Conservation (phyloP, 37 sponge, comb jelly and placozoan genomes). For the Oscarella lobularis region DNA sequence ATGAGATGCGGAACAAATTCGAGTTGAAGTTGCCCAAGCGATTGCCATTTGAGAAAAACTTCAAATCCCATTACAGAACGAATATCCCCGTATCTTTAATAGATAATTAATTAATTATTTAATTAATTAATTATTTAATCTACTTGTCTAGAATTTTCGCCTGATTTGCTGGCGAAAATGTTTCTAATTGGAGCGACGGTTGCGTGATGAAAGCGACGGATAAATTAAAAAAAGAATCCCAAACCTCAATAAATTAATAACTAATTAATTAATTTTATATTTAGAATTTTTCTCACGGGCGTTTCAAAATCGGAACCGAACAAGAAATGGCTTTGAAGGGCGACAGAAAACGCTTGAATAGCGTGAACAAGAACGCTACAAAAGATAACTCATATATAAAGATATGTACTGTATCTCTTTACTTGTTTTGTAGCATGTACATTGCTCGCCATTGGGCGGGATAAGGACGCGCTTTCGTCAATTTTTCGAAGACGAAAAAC, state of each 20-base stretch:
- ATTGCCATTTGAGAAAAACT: constrained; percentile 6
- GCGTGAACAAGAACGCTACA: background rate
- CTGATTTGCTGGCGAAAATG: background rate
- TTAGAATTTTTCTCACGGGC: too few relatives aligned
- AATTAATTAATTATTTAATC: too few relatives aligned
- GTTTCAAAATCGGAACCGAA: background rate
- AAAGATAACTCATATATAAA: too few relatives aligned
- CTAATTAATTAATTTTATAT: too few relatives aligned
- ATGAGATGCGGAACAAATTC: background rate
- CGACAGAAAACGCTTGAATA: background rate
- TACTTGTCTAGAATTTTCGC: background rate
- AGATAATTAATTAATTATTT: too few relatives aligned
- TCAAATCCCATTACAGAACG: constrained; percentile 12
- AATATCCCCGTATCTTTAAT: constrained; percentile 16
- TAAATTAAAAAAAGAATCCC: background rate
- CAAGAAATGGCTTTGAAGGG: background rate
- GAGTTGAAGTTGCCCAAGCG: constrained; percentile 4
- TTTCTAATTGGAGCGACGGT: background rate
- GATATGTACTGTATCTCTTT: too few relatives aligned
- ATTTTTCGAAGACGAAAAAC: background rate
- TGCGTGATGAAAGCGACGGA: background rate
- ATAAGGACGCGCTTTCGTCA: background rate
- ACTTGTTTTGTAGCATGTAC: constrained; percentile 19
- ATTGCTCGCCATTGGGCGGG: constrained; percentile 6
- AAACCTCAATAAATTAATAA: background rate